Conservation (phyloP, 2,888 invertebrate genomes). For the Luffia ferchaultella region DNA sequence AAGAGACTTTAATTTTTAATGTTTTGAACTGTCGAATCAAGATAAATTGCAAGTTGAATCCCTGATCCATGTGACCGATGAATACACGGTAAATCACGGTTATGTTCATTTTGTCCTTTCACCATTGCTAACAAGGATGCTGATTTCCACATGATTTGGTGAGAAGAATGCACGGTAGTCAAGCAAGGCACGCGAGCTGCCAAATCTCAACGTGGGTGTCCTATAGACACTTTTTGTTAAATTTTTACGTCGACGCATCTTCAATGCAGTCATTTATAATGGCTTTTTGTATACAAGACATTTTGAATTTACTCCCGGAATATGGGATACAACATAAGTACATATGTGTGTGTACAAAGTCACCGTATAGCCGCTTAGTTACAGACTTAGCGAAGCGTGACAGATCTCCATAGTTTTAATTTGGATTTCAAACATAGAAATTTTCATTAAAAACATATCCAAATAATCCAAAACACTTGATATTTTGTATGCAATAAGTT, state of each 20-base stretch:
- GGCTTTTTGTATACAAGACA: constrained; percentile 6
- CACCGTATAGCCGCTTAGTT: too few species aligned
- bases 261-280: constrained; percentile 5
- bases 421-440: too few species aligned
- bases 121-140: neutral
- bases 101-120: neutral
- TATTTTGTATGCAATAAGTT: too few species aligned
- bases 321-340: too few species aligned
- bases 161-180: constrained; percentile 41
- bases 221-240: constrained; percentile 39
- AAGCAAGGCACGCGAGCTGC: constrained; percentile 45
- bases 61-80: neutral
- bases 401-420: too few species aligned
- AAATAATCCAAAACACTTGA: too few species aligned
- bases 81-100: neutral
- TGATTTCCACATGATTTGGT: constrained; percentile 28
- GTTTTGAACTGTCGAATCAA: too few species aligned
- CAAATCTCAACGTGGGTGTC: constrained; percentile 59
- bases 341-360: too few species aligned
- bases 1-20: too few species aligned
- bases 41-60: neutral
- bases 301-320: constrained; percentile 8
- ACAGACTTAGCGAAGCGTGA: too few species aligned
- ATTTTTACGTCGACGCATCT: constrained; percentile 33
- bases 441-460: too few species aligned